Conservation (phyloP, 2,113 vertebrate species). For the Athene cunicularia region DNA sequence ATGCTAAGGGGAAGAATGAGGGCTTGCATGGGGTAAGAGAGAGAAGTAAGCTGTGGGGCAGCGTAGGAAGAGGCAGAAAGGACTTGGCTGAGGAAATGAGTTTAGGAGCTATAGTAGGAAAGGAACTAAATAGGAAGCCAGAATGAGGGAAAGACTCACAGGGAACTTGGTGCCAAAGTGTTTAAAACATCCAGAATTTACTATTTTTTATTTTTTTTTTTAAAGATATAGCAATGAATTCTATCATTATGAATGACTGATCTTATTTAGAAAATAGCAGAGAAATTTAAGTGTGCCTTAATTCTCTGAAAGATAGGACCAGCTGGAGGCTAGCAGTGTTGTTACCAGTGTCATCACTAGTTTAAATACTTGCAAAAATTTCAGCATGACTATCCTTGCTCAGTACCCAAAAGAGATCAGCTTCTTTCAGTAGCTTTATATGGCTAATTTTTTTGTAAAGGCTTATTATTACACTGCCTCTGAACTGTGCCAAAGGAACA, state of each 20-base stretch:
- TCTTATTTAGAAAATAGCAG: background rate
- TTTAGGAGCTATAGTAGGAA: background rate
- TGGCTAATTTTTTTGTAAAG: background rate
- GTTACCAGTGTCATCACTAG: background rate
- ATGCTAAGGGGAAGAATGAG: rapidly evolving
- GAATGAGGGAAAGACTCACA: background rate
- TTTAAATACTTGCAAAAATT: background rate
- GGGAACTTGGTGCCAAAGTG: background rate
- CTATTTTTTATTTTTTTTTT: background rate
- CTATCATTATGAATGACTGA: background rate
- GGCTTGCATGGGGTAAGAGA: background rate
- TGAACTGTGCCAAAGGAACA: background rate
- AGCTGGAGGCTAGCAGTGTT: background rate
- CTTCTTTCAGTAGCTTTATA: background rate
- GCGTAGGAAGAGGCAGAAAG: background rate
- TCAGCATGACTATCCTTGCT: background rate
- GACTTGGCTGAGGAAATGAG: background rate
- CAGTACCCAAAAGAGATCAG: background rate
- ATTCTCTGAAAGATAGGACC: background rate
- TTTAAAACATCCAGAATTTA: background rate
- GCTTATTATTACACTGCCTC: background rate
- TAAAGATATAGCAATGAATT: background rate
- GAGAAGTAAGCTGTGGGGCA: background rate
- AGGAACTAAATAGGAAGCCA: background rate
- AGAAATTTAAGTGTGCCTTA: background rate